Evolutionary conservation across 2,797 vertebrate genomes (phyloP).

Genomic region (Onychomys arenicola): DNA sequence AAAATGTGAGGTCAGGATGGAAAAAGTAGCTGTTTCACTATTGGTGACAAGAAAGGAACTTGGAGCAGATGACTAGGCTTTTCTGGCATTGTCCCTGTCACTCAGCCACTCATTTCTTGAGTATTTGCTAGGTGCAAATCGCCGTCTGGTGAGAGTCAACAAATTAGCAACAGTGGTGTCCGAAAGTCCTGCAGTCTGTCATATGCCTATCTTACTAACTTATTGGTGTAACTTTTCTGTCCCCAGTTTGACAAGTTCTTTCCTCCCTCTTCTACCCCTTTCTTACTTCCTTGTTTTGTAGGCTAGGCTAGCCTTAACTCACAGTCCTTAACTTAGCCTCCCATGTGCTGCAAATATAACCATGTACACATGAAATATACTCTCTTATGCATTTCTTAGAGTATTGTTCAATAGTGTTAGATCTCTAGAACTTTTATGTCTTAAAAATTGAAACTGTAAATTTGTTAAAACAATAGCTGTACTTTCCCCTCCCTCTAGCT

Average conservation of each 20-base stretch:
- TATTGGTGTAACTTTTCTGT: background rate
- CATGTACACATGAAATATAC: background rate
- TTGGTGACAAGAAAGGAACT: slow-evolving; percentile 14
- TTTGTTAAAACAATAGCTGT: background rate
- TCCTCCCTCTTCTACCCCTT: background rate
- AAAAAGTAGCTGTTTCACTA: slow-evolving; percentile 37
- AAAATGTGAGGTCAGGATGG: background rate
- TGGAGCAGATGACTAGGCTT: background rate
- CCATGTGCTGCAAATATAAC: background rate
- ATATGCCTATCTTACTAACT: background rate
- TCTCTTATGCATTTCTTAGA: background rate
- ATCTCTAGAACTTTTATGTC: background rate
- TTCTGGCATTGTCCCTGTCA: background rate
- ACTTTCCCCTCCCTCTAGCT: background rate
- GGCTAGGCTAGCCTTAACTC: background rate
- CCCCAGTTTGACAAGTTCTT: background rate
- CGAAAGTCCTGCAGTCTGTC: background rate
- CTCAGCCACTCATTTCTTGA: background rate
- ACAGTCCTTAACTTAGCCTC: background rate
- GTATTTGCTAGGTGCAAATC: background rate
- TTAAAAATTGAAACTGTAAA: background rate
- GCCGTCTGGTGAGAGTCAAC: background rate
- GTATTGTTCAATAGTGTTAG: background rate
- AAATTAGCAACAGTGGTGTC: background rate
- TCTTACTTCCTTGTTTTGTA: background rate